Percentiles rank a stretch among this genome's conserved stretches.
phyloP scores from a whole-genome alignment of 2,113 vertebrate genomes.

The Callipepla squamata region DNA sequence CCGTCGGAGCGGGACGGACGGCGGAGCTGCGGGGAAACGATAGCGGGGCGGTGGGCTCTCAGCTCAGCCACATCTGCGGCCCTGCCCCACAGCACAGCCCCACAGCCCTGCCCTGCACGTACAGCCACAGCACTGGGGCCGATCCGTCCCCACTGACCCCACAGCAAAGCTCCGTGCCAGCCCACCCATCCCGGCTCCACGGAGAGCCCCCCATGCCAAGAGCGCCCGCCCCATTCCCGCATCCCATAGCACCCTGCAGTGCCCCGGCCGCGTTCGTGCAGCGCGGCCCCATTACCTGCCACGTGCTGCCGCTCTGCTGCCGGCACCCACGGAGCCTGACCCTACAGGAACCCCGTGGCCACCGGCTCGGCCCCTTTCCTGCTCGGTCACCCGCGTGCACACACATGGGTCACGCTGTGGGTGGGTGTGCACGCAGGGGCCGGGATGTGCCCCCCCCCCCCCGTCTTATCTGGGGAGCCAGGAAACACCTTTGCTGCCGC shows the following conservation, averaged over 20 bases:
- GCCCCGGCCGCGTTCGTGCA: too few relatives aligned
- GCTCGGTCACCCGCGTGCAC: not conserved
- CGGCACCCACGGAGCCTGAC: not conserved
- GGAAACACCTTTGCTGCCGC: constrained; percentile 46
- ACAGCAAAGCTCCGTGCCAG: too few relatives aligned
- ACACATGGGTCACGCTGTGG: not conserved
- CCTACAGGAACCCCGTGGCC: not conserved
- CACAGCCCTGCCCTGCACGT: not conserved
- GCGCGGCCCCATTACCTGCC: not conserved
- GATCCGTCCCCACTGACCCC: too few relatives aligned
- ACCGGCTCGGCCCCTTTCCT: constrained; percentile 48
- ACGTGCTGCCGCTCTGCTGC: not conserved
- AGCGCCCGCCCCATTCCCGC: not conserved
- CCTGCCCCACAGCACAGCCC: not conserved
- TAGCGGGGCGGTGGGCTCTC: not conserved
- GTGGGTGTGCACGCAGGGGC: rapidly evolving
- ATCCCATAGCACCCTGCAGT: too few relatives aligned
- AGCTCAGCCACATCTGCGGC: not conserved
- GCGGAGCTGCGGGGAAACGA: not conserved
- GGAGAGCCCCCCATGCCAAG: not conserved
- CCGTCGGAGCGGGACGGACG: not conserved
- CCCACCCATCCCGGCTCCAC: not conserved
- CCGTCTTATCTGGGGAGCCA: constrained; percentile 1
- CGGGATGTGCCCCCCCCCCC: not conserved
- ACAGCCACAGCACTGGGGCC: too few relatives aligned